Conservation (phyloP, 2,888 invertebrate species). For the Alitta virens region DNA sequence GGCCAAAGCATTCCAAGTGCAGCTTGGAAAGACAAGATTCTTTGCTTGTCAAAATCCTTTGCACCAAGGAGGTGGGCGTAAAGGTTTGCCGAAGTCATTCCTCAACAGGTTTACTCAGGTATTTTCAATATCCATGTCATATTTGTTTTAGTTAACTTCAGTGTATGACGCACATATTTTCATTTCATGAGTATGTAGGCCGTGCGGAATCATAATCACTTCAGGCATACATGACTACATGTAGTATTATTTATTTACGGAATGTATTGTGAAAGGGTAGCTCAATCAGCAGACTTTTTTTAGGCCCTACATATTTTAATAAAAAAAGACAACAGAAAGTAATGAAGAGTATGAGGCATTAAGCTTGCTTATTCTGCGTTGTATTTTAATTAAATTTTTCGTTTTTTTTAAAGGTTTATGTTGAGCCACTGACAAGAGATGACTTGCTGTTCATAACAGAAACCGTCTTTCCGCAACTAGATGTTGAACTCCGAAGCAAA, state of each 20-base stretch:
- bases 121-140: background rate
- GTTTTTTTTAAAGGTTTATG: constrained; percentile 60
- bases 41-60: constrained; percentile 98
- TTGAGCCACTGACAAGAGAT: constrained; percentile 64
- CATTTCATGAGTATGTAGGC: too few species aligned
- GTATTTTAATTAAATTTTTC: too few species aligned
- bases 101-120: constrained; percentile 95
- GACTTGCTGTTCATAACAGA: constrained; percentile 68
- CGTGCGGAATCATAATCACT: constrained; percentile 7
- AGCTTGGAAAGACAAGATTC: constrained; percentile 72
- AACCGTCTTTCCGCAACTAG: constrained; percentile 67
- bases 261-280: too few species aligned
- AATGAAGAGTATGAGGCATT: too few species aligned
- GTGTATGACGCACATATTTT: background rate
- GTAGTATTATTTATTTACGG: too few species aligned
- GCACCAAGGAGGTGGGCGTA: constrained; percentile 90
- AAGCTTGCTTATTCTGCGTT: too few species aligned
- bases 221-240: too few species aligned
- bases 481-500: constrained; percentile 64
- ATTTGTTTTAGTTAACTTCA: background rate
- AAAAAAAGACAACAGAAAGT: too few species aligned
- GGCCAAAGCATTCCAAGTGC: constrained; percentile 77
- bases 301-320: too few species aligned
- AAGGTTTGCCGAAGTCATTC: constrained; percentile 94
- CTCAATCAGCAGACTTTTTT: too few species aligned